Evolutionary conservation across 2,888 invertebrate species (phyloP).

Genomic region (Prosopocoilus inquinatus): DNA sequence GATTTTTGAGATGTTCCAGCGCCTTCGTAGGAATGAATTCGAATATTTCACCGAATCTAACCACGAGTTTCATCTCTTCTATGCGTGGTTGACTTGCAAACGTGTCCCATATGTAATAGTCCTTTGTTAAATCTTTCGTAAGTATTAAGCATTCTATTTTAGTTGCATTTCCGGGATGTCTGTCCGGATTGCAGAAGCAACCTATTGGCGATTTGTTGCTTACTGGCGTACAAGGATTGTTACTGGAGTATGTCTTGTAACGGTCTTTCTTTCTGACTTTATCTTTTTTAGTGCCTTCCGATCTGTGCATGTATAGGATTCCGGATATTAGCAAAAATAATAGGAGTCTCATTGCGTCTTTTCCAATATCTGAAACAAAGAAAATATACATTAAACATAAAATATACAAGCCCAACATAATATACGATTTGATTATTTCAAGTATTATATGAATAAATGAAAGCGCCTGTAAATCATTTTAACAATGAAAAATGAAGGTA

Average conservation of each 20-base stretch:
- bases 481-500: too few relatives aligned
- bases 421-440: too few relatives aligned
- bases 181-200: constrained; percentile 66
- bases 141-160: constrained; percentile 79
- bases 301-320: background rate
- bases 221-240: constrained; percentile 35
- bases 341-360: constrained; percentile 9
- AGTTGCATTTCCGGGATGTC: constrained; percentile 57
- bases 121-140: constrained; percentile 61
- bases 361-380: constrained; percentile 10
- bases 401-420: too few relatives aligned
- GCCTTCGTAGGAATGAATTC: constrained; percentile 71
- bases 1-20: constrained; percentile 62
- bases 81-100: constrained; percentile 71
- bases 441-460: too few relatives aligned
- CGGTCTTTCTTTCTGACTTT: constrained; percentile 33
- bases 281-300: constrained; percentile 17
- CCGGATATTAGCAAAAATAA: constrained; percentile 5
- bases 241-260: constrained; percentile 20
- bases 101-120: constrained; percentile 71
- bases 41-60: constrained; percentile 67
- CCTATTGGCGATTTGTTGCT: constrained; percentile 53
- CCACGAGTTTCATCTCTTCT: constrained; percentile 69
- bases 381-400: background rate
- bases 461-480: too few relatives aligned